These are phyloP conservation scores for Cerastis rubricosa DNA, from an alignment of 2,888 invertebrate genomes.

Conservation along the genomic window DNA sequence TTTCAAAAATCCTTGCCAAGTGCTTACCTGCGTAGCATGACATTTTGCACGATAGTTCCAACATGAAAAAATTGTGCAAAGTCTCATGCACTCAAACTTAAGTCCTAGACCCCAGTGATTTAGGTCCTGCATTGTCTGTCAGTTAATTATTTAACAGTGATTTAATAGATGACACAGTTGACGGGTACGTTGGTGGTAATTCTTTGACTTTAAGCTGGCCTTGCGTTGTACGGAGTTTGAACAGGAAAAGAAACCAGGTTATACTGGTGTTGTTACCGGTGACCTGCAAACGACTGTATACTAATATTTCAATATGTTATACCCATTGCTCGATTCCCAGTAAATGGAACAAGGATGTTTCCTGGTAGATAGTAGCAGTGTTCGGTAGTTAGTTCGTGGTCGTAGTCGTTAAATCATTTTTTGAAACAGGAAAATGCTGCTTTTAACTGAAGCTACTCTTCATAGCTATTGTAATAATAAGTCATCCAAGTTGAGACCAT, in stretches of 20 bases:
- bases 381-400: neutral
- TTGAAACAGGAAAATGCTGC: slow-evolving; percentile 14
- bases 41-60: no score
- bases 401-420: neutral
- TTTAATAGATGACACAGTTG: neutral
- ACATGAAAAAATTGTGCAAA: neutral
- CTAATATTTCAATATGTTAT: neutral
- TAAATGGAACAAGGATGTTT: slow-evolving; percentile 24
- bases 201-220: neutral
- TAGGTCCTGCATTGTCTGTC: neutral
- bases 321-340: neutral
- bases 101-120: neutral
- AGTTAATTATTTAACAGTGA: neutral
- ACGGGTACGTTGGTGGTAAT: neutral
- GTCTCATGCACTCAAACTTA: neutral
- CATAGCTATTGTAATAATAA: neutral
- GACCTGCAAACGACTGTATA: neutral
- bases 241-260: neutral
- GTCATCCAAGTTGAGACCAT: neutral
- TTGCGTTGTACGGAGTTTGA: neutral
- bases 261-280: neutral
- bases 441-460: slow-evolving; percentile 5
- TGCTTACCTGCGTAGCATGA: no score
- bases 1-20: no score
- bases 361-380: slow-evolving; percentile 29